Evolutionary conservation across 2,113 vertebrate species (phyloP).

Genomic region (Myrmecophaga tridactyla): DNA sequence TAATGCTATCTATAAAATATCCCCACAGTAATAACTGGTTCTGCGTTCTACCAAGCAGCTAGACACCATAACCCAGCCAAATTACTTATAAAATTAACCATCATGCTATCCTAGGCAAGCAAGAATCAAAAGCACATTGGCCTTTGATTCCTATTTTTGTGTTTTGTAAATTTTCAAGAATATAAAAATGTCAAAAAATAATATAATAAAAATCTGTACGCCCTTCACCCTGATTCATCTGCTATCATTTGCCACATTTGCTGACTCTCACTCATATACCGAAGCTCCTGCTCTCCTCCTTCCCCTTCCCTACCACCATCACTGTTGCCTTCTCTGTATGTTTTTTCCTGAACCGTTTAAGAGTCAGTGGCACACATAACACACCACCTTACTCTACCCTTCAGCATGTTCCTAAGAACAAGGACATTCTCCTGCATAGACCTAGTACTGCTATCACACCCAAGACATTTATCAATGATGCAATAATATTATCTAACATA

Average conservation of each 20-base stretch:
- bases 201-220: too few species aligned
- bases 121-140: not conserved
- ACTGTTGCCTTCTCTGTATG: not conserved
- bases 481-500: not conserved
- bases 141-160: not conserved
- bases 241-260: not conserved
- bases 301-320: not conserved
- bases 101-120: not conserved
- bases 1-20: too few species aligned
- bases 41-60: too few species aligned
- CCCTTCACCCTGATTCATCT: not conserved
- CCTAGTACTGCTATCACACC: not conserved
- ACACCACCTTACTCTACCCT: not conserved
- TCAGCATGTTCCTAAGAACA: not conserved
- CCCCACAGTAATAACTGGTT: too few species aligned
- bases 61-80: too few species aligned
- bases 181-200: not conserved
- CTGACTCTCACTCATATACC: not conserved
- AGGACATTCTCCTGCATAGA: not conserved
- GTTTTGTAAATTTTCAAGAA: not conserved
- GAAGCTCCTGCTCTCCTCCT: not conserved
- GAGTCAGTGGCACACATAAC: not conserved
- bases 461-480: not conserved
- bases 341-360: not conserved
- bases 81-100: too few species aligned